Base-by-base conservation (phyloP, 2,888 invertebrate species). In the Polietes domitor region DNA sequence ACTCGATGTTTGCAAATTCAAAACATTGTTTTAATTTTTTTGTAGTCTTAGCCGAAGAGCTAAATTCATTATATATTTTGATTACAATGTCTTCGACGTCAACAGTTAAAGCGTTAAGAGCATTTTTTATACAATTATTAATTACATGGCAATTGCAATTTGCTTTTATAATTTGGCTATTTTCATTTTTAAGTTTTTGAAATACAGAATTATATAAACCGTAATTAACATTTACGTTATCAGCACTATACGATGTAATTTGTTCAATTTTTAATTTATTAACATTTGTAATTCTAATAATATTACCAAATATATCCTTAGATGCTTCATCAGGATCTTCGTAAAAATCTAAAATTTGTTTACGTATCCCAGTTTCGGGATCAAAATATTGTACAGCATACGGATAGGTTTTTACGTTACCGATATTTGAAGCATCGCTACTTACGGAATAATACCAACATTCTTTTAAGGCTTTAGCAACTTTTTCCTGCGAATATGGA, bases 21-120 rank as follows among this genome's bases (percentile, higher is more conserved):
- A 73, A 71, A 61, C 78, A 78, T 71, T 78, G 26, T 15, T 77
- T n/a, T 32, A 72, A 47, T 21, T 53, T 17, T 58, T 58, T 26
- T 26, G 58, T 55, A 12, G 53, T 43, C 43, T 28, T 55, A 28
- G 75, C 72, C 37, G 80, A 80, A 12, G 58, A 75, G 43, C 75
- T 75, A 58, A 80, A 75, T 53, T 75, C 80, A 58, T 80, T 80
- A 50, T 61, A 75, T 7, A 58, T 70, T 80, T 76, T 71, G 61
- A 80, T 72, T n/a, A 81, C 61, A 15, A 58, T 72, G 65, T 81
- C 55, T 55, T 76, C 76, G 7, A 73, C 10, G 15, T 55, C 76
- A 7, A 24, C 21, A 17, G 74, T 61, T 61, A 74, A 61, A n/a
- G n/a, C 17, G 28, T 74, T 73, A 10, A 74, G 24, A 15, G 58